Evolutionary conservation across 2,113 vertebrate species (phyloP), one percentile per base, ranked within the genome.

Genomic region (Corythornis vintsioides): DNA sequence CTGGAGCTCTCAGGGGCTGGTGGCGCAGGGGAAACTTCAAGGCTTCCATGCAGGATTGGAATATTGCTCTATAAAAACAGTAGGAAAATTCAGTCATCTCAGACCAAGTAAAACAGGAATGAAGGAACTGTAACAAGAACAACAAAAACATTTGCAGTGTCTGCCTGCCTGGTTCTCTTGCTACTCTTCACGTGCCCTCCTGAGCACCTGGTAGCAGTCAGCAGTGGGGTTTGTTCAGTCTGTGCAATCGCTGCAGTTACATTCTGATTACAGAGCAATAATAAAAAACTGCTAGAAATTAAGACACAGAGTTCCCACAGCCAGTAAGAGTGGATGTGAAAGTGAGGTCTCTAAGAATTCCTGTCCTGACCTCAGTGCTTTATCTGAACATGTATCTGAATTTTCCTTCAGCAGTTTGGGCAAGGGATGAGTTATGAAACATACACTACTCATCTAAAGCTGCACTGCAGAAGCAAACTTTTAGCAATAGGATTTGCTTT

Each of bases 401-500:
- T 74, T 94, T 76, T 95, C 77, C n/a, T 87, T 56, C 48, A 57
- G n/a, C 74, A 75, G 10, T 55, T 94, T 93, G 77, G 56, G 50
- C 38, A 83, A 69, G 2, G 16, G 48, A 38, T 89, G 77, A 31
- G 38, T 94, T 83, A 61, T 6, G 67, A 50, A 45, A 83, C 15
- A 9, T 20, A 15, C 15, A 15, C 24, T 86, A 63, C 91, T 81
- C 61, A 29, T 83, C 45, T 88, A 45, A 93, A 93, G 16, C 42
- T 80, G 71, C 59, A 67, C 81, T 70, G 81, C 83, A 82, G 52
- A 52, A 43, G 61, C 19, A 15, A 93, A 64, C 15, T 28, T 56
- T 15, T 61, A 52, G 77, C 93, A 60, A 60, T 40, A 95, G 63
- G 83, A 77, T 94, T 91, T 91, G 24, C 43, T 96, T 92, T 78